Evolutionary conservation across 1,140 invertebrate genomes (phyloP), one percentile per base, ranked within the genome.

Genomic region (Metopolophium dirhodum): DNA sequence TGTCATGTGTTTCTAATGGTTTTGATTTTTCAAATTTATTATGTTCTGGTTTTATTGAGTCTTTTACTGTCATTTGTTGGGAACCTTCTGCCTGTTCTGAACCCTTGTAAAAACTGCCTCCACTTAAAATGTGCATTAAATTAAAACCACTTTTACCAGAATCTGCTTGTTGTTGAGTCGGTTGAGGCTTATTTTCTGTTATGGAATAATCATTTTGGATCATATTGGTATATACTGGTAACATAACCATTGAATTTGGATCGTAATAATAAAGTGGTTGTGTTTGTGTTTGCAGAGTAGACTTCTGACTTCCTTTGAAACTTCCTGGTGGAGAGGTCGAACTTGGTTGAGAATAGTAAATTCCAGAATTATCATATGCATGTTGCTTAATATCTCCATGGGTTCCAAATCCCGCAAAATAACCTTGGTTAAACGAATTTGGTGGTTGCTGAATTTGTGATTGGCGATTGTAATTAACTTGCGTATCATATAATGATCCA

Each of bases 251-350:
- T 41, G 91, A 85, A 93, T 54, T 57, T 41, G 91, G 91, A 54
- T 93, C 91, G 26, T 93, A 93, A 54, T 93, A 93, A 85, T 93
- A 93, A 18, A 93, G 82, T 86, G 77, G 91, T 57, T 93, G 91
- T 51, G 91, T 82, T 26, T 47, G 61, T 83, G 11, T 35, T 77
- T 14, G 61, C 14, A 77, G 14, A 54, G 41, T 57, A 54, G 41
- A 45, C 57, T 93, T 93, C 41, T 83, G 35, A 86, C 30, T 54
- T 93, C 35, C 91, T 85, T 93, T 93, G 49, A 86, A 93, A 41
- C 26, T 35, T 54, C 30, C 91, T 30, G 47, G 30, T 90, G 45
- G 54, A 18, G 30, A 7, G 18, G 37, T 61, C 30, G 26, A 57
- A 68, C 35, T 90, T n/a, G 89, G 41, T 45, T 90, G 54, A 45